Evolutionary conservation across 2,888 invertebrate species (phyloP), one percentile per base, ranked within the genome.

Genomic region (Esperia sulphurella): DNA sequence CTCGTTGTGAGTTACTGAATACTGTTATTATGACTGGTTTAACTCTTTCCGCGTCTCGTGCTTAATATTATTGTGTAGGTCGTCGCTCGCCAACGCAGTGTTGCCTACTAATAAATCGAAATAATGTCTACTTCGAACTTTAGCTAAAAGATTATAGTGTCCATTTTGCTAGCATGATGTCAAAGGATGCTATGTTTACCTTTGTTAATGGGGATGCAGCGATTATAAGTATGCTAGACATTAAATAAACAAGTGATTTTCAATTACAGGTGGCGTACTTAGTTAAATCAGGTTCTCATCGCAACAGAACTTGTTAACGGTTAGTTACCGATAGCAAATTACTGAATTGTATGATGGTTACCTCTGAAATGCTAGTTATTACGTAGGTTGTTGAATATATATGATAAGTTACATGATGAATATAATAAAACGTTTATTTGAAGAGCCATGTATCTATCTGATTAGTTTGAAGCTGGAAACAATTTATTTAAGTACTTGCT

Each of bases 181-280:
- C 13, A 29, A 10, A 13, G 1, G 35, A 39, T 30, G 14, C 13
- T 29, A 38, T 9, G n/a, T 7, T n/a, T 35, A 13, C 29, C 13
- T 45, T 14, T 9, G 29, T 45, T 29, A n/a, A n/a, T 10, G 1
- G 8, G 45, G 13, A 30, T 57, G 50, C 54, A 60, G 54, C 52
- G 54, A 60, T 57, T 64, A 63, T 67, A 65, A 67, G 62, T 60
- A 57, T 58, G 60, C 56, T 58, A 58, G 61, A 57, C 53, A 59
- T 58, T 53, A 59, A 61, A 66, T 71, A 66, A 70, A 67, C 64
- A 67, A 59, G 56, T 50, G 58, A 59, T 62, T 69, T 67, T 71
- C 71, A 67, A 68, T 71, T 68, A 67, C 68, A 61, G 60, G 54
- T 62, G 62, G 68, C 57, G 51, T 53, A n/a, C n/a, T n/a, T n/a